Evolutionary conservation across 2,797 vertebrate genomes (phyloP).

Genomic region (Sebastolobus alascanus): DNA sequence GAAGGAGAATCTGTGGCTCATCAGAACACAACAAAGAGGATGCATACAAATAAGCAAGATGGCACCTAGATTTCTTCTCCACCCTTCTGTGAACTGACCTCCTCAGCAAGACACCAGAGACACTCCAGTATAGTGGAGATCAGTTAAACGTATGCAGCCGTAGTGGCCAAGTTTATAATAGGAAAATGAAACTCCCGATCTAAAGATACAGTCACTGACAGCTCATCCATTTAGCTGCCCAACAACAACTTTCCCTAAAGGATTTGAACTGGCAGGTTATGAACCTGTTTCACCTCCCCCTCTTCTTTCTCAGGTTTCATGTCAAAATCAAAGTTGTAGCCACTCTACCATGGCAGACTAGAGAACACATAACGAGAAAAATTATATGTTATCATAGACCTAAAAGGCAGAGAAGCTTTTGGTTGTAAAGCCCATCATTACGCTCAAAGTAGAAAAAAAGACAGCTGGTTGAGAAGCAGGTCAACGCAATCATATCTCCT

Average conservation of each 20-base stretch:
- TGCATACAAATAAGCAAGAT: not conserved
- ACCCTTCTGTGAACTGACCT: not conserved
- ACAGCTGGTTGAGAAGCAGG: not conserved
- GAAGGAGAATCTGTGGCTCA: not conserved
- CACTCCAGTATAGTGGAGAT: not conserved
- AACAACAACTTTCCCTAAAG: not conserved
- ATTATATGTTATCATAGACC: not conserved
- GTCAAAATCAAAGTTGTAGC: not conserved
- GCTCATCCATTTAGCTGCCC: not conserved
- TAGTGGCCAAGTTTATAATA: not conserved
- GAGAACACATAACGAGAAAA: not conserved
- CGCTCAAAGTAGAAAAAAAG: not conserved
- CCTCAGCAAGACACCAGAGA: not conserved
- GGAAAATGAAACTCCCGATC: slow-evolving; percentile 4
- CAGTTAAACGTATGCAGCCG: not conserved
- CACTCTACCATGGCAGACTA: not conserved
- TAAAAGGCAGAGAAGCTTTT: not conserved
- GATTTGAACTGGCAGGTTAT: not conserved
- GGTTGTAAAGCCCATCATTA: not conserved
- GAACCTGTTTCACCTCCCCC: not conserved
- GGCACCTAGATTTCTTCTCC: not conserved
- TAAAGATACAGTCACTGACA: not conserved
- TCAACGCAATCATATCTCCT: not conserved
- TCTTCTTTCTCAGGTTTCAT: not conserved
- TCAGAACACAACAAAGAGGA: not conserved